Conservation (phyloP, 2,797 vertebrate species). For the Peromyscus eremicus region DNA sequence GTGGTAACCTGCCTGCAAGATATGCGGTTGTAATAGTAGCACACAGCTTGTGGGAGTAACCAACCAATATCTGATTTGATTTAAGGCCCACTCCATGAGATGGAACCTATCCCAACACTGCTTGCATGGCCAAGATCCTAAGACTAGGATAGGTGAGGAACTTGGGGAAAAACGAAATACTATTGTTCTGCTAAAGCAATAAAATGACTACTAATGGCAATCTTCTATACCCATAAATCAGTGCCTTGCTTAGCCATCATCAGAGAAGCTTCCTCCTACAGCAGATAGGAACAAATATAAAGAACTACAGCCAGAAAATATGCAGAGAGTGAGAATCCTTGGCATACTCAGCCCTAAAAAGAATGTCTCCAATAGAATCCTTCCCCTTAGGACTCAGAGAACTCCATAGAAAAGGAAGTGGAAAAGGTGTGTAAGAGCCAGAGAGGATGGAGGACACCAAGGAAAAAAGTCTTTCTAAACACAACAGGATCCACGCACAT, state of each 20-base stretch:
- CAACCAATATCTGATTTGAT: not conserved
- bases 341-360: not conserved
- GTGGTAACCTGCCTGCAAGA: not conserved
- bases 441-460: not conserved
- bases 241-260: not conserved
- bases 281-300: not conserved
- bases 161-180: not conserved
- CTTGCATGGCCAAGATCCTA: not conserved
- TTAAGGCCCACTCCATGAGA: not conserved
- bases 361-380: not conserved
- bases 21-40: too few relatives aligned
- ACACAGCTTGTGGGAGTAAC: not conserved
- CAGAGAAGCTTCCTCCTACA: not conserved
- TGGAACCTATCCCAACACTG: too few relatives aligned
- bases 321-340: not conserved
- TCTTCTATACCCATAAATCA: not conserved
- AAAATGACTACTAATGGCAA: not conserved
- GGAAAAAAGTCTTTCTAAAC: not conserved
- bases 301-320: not conserved
- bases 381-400: not conserved
- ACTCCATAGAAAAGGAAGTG: not conserved
- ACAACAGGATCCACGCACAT: not conserved
- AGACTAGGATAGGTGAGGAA: not conserved
- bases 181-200: not conserved
- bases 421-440: not conserved